Evolutionary conservation across 2,888 invertebrate species (phyloP), one percentile per base, ranked within the genome.

Genomic region (Cecidostiba fungosa): DNA sequence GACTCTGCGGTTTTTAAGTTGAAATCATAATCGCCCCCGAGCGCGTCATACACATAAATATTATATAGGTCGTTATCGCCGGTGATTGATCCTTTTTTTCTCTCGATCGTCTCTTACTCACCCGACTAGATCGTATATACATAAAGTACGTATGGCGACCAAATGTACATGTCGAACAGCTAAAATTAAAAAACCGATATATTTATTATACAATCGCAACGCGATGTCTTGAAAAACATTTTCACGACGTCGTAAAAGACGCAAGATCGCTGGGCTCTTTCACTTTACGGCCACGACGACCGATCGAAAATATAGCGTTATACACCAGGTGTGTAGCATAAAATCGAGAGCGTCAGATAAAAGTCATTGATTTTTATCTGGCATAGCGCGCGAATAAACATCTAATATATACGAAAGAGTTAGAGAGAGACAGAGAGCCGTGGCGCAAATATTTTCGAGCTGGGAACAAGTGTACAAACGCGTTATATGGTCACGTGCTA

Each of bases 361-460:
- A 66, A 66, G 29, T 66, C 26, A 66, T 26, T 14, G 66, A 26
- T 66, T 66, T 66, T 66, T 62, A 62, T 62, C 62, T 12, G 62
- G 0, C 66, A n/a, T 29, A 14, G 66, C 66, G 54, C 5, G 66
- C 23, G n/a, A n/a, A 23, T 29, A 26, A 66, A 66, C 66, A 26
- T 66, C 0, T 26, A 50, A 47, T 14, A 12, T n/a, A n/a, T n/a
- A n/a, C n/a, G n/a, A n/a, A n/a, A n/a, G n/a, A n/a, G n/a, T n/a
- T n/a, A n/a, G n/a, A n/a, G n/a, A n/a, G n/a, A n/a, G n/a, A n/a
- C n/a, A n/a, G n/a, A n/a, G n/a, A n/a, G n/a, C 50, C 1, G 0
- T 3, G 19, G 47, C 50, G 19, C 50, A 50, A 50, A 50, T 19
- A 50, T 50, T 19, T 19, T 10, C 1, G 19, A 8, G n/a, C 10